Percentiles rank a stretch among this genome's conserved stretches.
These are phyloP conservation scores for Acrobasis suavella DNA, from an alignment of 2,888 invertebrate genomes.

Conservation along the genomic window DNA sequence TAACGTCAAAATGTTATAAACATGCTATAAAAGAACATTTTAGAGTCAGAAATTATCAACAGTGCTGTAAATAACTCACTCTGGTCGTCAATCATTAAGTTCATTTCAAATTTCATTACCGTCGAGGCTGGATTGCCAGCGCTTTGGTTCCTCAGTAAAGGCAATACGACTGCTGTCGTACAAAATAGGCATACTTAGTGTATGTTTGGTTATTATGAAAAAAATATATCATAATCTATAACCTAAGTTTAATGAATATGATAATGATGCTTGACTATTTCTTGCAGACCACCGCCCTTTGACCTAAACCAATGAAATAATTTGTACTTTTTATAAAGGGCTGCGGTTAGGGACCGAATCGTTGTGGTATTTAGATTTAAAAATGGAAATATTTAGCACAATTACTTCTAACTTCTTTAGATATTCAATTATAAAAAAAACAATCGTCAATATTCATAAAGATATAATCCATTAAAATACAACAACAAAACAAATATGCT, in stretches of 20 bases:
- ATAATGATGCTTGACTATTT: conserved; percentile 62
- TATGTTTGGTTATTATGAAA: conserved; percentile 34
- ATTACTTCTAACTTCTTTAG: conserved; percentile 51
- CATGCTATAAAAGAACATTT: conserved; percentile 58
- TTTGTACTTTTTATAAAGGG: conserved; percentile 75
- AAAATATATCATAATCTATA: conserved; percentile 24
- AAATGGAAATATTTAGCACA: conserved; percentile 33
- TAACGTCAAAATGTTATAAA: conserved; percentile 64
- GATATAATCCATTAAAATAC: conserved; percentile 79
- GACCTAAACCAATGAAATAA: conserved; percentile 73
- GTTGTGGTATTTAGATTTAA: conserved; percentile 30
- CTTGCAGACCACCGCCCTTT: conserved; percentile 53
- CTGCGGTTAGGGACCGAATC: conserved; percentile 40
- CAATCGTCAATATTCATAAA: conserved; percentile 68
- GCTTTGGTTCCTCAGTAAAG: conserved; percentile 54
- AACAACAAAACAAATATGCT: conserved; percentile 78
- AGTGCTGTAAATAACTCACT: conserved; percentile 47
- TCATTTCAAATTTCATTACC: conserved; percentile 72
- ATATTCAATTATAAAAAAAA: conserved; percentile 58
- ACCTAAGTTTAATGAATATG: conserved; percentile 47
- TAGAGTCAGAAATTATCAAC: conserved; percentile 50
- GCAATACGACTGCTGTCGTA: conserved; percentile 53
- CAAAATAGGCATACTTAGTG: conserved; percentile 49
- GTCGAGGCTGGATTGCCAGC: conserved; percentile 50
- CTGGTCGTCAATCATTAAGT: conserved; percentile 58